These are phyloP conservation scores for Sympetrum striolatum DNA, from an alignment of 2,888 invertebrate genomes.

Conservation along the genomic window DNA sequence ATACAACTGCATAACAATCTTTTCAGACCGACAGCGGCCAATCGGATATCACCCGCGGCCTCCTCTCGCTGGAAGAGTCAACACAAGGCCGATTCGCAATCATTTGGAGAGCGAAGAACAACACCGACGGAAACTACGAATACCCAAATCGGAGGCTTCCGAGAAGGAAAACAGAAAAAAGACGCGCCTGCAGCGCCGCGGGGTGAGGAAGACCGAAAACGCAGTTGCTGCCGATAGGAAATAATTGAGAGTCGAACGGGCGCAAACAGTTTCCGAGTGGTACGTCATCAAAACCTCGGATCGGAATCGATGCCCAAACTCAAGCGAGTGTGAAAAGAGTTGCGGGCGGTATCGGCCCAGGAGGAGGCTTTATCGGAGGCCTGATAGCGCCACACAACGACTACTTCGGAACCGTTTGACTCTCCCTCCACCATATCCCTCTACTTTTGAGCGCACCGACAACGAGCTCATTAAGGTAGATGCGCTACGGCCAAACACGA, in stretches of 20 bases:
- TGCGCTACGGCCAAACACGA: background rate
- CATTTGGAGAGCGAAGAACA: constrained; percentile 7
- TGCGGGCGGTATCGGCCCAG: background rate
- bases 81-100: background rate
- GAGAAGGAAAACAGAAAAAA: background rate
- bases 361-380: background rate
- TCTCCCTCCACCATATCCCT: background rate
- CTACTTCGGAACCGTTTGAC: background rate
- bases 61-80: background rate
- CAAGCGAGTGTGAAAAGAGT: background rate
- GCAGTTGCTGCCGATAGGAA: background rate
- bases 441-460: background rate
- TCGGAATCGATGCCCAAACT: background rate
- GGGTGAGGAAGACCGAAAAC: background rate
- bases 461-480: background rate
- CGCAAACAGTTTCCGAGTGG: constrained; percentile 2
- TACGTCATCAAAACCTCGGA: background rate
- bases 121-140: background rate
- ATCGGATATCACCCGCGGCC: background rate
- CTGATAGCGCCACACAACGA: background rate
- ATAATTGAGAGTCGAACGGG: constrained; percentile 26
- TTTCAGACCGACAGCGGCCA: background rate
- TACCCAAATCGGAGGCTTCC: background rate
- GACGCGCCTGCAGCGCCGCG: background rate
- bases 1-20: background rate